These are phyloP conservation scores for Spisula solida DNA, from an alignment of 2,888 invertebrate species.

Conservation along the genomic window DNA sequence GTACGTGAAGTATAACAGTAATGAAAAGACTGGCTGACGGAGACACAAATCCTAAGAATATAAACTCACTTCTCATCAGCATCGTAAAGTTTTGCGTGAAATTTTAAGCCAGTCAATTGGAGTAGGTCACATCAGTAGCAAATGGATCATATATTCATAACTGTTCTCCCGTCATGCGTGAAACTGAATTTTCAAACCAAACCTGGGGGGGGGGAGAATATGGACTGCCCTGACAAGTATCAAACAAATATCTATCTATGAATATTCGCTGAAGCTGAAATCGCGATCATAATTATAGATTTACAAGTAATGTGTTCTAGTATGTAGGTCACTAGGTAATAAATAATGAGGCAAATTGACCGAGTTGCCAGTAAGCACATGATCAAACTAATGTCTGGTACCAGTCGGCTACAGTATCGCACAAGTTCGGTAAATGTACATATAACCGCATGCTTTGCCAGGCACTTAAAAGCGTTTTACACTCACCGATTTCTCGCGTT, in stretches of 20 bases:
- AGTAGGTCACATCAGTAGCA: background rate
- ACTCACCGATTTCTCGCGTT: constrained; percentile 18
- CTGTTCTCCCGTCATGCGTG: background rate
- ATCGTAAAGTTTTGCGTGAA: background rate
- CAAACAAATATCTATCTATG: background rate
- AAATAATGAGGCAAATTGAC: constrained; percentile 12
- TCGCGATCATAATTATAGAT: background rate
- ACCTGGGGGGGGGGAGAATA: background rate
- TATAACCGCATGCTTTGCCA: background rate
- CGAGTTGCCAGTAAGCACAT: background rate
- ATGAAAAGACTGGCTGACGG: too few species aligned
- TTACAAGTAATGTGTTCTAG: background rate
- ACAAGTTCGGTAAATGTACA: background rate
- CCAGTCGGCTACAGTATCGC: background rate
- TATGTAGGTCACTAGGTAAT: constrained; percentile 12
- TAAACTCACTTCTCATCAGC: background rate
- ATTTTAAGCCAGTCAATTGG: background rate
- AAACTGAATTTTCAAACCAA: background rate
- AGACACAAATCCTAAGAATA: background rate
- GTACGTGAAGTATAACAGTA: background rate
- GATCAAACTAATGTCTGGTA: background rate
- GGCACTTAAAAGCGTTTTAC: background rate
- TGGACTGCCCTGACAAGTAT: background rate
- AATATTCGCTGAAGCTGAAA: background rate
- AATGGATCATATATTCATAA: constrained; percentile 21